These are phyloP conservation scores for Drosophila nasuta DNA, from an alignment of 1,140 invertebrate genomes.

Conservation along the genomic window DNA sequence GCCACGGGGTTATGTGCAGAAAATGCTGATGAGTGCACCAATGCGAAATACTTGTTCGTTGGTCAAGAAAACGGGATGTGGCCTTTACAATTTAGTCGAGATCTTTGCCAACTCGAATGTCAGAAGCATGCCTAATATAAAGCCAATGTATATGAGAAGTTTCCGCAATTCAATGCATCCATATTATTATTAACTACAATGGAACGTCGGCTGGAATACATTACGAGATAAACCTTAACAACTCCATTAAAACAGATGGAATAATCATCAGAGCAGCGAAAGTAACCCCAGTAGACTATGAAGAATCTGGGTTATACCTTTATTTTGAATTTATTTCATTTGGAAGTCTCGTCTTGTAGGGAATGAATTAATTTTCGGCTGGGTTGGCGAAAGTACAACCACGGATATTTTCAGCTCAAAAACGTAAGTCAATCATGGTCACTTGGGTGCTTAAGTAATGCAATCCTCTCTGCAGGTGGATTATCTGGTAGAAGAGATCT, in stretches of 20 bases:
- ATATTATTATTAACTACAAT: neutral
- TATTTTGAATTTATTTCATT: constrained; percentile 35
- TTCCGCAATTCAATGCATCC: neutral
- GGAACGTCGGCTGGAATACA: neutral
- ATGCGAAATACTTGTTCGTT: neutral
- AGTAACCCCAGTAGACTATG: constrained; percentile 22
- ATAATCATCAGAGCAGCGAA: neutral
- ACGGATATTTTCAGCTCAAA: constrained; percentile 47
- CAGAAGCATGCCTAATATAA: neutral
- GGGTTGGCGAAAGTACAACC: constrained; percentile 1
- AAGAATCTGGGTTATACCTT: neutral
- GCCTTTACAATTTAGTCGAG: constrained; percentile 2
- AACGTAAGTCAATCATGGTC: neutral
- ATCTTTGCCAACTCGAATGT: constrained; percentile 20
- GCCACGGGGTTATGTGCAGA: neutral
- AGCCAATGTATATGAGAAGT: neutral
- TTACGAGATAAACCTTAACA: neutral
- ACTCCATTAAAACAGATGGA: neutral
- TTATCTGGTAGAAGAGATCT: neutral
- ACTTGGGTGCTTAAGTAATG: neutral
- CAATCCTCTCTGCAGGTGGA: neutral
- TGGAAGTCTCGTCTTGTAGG: constrained; percentile 2
- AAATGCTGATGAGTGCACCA: neutral
- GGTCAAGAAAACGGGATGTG: neutral
- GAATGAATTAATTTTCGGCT: neutral